phyloP scores from a whole-genome alignment of 1,140 invertebrate genomes.

The Acromyrmex heyeri region DNA sequence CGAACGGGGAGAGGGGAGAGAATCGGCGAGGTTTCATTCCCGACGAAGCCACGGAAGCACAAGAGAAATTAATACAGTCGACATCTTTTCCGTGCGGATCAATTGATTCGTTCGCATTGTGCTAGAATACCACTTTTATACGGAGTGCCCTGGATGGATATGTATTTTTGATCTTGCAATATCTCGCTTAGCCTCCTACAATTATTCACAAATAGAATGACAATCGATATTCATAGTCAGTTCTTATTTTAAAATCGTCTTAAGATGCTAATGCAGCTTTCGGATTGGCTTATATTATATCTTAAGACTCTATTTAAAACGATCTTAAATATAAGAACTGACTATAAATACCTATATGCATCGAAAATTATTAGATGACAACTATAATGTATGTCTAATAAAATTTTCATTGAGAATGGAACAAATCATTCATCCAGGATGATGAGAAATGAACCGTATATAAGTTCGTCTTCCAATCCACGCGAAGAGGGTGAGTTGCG shows the following conservation, averaged over 20 bases:
- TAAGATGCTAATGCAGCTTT: too few species aligned
- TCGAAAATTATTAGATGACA: conserved; percentile 23
- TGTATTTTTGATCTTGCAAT: neutral
- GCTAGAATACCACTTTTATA: conserved; percentile 29
- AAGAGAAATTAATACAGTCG: conserved; percentile 63
- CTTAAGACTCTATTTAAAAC: too few species aligned
- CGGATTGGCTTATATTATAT: too few species aligned
- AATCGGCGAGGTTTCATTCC: conserved; percentile 53
- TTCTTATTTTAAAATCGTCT: too few species aligned
- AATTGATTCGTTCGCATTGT: conserved; percentile 69
- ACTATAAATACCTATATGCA: neutral
- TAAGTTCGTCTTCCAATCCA: conserved; percentile 38
- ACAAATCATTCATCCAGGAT: conserved; percentile 40
- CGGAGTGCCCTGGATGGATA: too few species aligned
- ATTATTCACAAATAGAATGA: neutral
- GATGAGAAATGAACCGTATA: conserved; percentile 30
- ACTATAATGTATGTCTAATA: conserved; percentile 4
- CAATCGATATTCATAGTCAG: too few species aligned
- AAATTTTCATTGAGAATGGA: conserved; percentile 11
- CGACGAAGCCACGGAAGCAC: conserved; percentile 45
- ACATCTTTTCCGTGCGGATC: conserved; percentile 69
- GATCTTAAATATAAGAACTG: too few species aligned
- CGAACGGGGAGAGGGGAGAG: neutral
- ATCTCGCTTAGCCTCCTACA: neutral
- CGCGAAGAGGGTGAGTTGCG: neutral